These are phyloP conservation scores for Helobdella robusta DNA, from an alignment of 2,888 invertebrate genomes.

Conservation along the genomic window DNA sequence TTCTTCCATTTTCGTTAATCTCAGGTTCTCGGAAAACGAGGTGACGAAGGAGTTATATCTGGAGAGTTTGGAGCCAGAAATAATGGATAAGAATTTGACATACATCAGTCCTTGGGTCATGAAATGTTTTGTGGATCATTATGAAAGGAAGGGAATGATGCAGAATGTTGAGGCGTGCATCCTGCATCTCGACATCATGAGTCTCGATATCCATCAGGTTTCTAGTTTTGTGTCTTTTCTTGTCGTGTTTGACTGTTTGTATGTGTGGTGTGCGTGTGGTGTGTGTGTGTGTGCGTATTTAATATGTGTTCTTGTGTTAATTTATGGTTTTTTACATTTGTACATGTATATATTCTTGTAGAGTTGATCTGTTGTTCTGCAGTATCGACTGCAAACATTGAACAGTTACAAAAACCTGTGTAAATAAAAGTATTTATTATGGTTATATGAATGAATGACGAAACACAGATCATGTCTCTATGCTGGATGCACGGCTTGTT, in stretches of 20 bases:
- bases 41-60: constrained; percentile 60
- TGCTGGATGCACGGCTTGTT: constrained; percentile 59
- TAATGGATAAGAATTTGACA: constrained; percentile 58
- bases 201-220: constrained; percentile 65
- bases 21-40: constrained; percentile 53
- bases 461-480: constrained; percentile 55
- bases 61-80: constrained; percentile 63
- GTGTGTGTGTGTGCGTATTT: too few species aligned
- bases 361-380: too few species aligned
- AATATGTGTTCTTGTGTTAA: too few species aligned
- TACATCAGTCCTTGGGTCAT: constrained; percentile 62
- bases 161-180: constrained; percentile 63
- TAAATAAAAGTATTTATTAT: too few species aligned
- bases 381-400: too few species aligned
- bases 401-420: too few species aligned
- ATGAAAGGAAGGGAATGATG: constrained; percentile 58
- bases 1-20: neutral
- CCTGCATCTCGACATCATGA: constrained; percentile 63
- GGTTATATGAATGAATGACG: too few species aligned
- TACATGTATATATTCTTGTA: too few species aligned
- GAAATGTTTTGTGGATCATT: constrained; percentile 63
- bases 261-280: too few species aligned
- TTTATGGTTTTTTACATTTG: too few species aligned
- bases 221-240: too few species aligned
- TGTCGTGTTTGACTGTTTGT: too few species aligned